Base-by-base conservation (phyloP, 2,797 vertebrate species). In the Hyperoplus immaculatus region DNA sequence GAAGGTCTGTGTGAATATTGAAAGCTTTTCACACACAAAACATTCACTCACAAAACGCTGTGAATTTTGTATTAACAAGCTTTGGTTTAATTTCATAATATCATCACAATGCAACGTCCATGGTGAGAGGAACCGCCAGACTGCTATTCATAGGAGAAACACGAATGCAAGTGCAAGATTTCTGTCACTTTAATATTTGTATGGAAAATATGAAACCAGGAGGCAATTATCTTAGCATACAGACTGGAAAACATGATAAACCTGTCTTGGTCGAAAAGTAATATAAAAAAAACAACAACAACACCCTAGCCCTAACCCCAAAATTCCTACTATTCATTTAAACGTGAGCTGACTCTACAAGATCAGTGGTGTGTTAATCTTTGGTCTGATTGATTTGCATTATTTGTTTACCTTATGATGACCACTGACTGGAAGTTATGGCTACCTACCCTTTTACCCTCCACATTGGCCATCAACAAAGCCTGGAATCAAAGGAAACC, bases 1-100 rank as follows among this genome's bases (percentile, higher is more conserved):
- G 43, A 76, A 49, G 36, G 43, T 39, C 49, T 55, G 42, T 47
- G 39, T 39, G 11, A 71, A 45, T 46, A 14, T 29, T 50, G 21
- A 15, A 50, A 50, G 50, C 41, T 11, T 6, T 64, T 69, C 16
- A 46, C 7, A 39, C 36, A 53, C 13, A 47, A 60, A 65, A 55
- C 36, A 63, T 12, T 10, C 29, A 29, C 29, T 29, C 29, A 29
- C 29, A 29, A 29, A 29, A 29, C 29, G 46, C 2, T 46, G 10
- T 62, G 66, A 66, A 50, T 68, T 79, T 14, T 56, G 39, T 68
- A 21, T 50, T 63, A 46, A 69, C 59, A 55, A 12, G 11, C 47
- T 79, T 41, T 50, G 12, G 29, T 29, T 29, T 29, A 29, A 29
- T 29, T 29, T 29, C 29, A 29, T 29, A 29, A 29, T 29, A 29